Evolutionary conservation across 2,797 vertebrate species (phyloP).

Genomic region (Schizopygopsis malacanthus): DNA sequence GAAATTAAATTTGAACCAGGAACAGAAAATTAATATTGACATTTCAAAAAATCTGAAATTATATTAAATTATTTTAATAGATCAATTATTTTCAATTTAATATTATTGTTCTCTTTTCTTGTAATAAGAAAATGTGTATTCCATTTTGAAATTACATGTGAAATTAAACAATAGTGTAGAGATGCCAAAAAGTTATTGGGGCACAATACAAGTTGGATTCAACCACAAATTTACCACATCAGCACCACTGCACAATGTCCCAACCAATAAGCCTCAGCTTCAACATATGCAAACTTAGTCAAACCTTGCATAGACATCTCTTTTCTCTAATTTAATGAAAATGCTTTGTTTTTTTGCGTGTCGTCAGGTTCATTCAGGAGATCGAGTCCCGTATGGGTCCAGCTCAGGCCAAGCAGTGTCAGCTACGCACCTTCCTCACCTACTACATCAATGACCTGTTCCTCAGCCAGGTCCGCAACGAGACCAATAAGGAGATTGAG

Average conservation of each 20-base stretch:
- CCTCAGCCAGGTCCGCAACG: slow-evolving; percentile 90
- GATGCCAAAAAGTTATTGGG: background rate
- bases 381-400: slow-evolving; percentile 90
- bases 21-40: background rate
- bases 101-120: background rate
- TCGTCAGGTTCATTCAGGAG: slow-evolving; percentile 93
- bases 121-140: background rate
- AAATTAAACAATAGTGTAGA: background rate
- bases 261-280: background rate
- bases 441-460: slow-evolving; percentile 98
- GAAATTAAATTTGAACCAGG: background rate
- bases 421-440: slow-evolving; percentile 93
- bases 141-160: background rate
- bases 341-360: slow-evolving; percentile 29
- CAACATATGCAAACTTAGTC: background rate
- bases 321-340: background rate
- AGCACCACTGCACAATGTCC: background rate
- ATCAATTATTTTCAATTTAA: background rate
- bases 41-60: background rate
- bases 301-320: background rate
- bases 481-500: slow-evolving; percentile 98
- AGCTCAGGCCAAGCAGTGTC: slow-evolving; percentile 92
- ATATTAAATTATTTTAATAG: background rate
- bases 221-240: background rate
- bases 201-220: background rate